Conservation (phyloP, 2,888 invertebrate genomes). For the Drosophila mettleri region DNA sequence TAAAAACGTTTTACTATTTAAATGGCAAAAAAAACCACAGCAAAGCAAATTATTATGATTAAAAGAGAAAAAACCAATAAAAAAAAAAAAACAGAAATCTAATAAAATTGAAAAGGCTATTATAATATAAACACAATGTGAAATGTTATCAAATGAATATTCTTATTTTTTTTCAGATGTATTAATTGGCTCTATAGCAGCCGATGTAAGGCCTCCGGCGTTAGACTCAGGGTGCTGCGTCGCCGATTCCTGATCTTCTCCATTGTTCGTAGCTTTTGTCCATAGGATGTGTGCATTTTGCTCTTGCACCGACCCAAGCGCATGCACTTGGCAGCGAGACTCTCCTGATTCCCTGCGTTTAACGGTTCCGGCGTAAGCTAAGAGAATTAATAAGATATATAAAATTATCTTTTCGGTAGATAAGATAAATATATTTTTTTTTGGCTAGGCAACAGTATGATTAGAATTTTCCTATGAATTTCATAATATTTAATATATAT, state of each 20-base stretch:
- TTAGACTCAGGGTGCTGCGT: conserved; percentile 27
- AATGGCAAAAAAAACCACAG: conserved; percentile 62
- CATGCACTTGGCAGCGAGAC: conserved; percentile 31
- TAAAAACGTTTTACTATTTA: conserved; percentile 78
- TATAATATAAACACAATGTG: conserved; percentile 59
- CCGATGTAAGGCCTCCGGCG: conserved; percentile 47
- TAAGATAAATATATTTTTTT: no score
- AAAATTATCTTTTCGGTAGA: no score
- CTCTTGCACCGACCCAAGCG: conserved; percentile 27
- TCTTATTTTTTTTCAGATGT: conserved; percentile 14
- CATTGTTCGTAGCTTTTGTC: conserved; percentile 34
- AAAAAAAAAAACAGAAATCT: conserved; percentile 49
- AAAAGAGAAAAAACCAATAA: conserved; percentile 41
- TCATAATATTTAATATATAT: background rate
- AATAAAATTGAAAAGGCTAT: conserved; percentile 58
- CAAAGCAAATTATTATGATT: conserved; percentile 68
- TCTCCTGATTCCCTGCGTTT: background rate
- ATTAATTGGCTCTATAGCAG: conserved; percentile 8
- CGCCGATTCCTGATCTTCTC: conserved; percentile 40
- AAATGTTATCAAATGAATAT: conserved; percentile 24
- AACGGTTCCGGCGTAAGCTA: background rate
- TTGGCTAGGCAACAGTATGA: background rate
- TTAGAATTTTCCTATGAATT: background rate
- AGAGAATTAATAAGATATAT: background rate
- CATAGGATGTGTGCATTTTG: conserved; percentile 5